phyloP scores from a whole-genome alignment of 2,113 vertebrate species.

The Deroptyus accipitrinus region DNA sequence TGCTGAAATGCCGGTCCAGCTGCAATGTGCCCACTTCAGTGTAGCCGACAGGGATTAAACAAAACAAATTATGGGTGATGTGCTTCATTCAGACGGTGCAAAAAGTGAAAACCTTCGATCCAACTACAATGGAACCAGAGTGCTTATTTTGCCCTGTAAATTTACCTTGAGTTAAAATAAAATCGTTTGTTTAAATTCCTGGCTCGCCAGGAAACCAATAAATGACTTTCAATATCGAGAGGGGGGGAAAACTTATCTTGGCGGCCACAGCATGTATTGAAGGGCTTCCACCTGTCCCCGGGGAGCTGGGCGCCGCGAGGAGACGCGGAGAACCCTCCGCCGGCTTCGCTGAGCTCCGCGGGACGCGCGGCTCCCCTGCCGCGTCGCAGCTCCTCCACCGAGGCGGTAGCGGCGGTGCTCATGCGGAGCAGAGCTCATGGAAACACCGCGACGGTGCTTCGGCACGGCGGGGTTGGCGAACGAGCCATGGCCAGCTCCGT shows the following conservation, averaged over 20 bases:
- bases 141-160: background rate
- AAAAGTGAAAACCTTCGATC: background rate
- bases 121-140: background rate
- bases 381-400: background rate
- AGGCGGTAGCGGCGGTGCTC: background rate
- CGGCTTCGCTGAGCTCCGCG: background rate
- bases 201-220: background rate
- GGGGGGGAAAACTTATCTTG: accelerated
- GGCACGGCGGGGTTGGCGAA: no score
- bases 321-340: background rate
- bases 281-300: background rate
- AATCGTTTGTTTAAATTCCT: constrained; percentile 10
- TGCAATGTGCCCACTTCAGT: background rate
- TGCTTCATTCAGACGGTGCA: background rate
- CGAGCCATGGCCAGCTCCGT: accelerated
- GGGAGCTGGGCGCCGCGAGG: background rate
- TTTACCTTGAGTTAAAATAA: background rate
- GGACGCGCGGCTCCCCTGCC: background rate
- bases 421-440: background rate
- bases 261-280: background rate
- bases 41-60: background rate
- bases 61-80: constrained; percentile 24
- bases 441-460: background rate
- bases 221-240: background rate
- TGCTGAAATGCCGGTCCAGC: background rate